Percentiles rank a stretch among this genome's conserved stretches.
These are phyloP conservation scores for Drosophila takahashii DNA, from an alignment of 1,140 invertebrate genomes.

Conservation along the genomic window DNA sequence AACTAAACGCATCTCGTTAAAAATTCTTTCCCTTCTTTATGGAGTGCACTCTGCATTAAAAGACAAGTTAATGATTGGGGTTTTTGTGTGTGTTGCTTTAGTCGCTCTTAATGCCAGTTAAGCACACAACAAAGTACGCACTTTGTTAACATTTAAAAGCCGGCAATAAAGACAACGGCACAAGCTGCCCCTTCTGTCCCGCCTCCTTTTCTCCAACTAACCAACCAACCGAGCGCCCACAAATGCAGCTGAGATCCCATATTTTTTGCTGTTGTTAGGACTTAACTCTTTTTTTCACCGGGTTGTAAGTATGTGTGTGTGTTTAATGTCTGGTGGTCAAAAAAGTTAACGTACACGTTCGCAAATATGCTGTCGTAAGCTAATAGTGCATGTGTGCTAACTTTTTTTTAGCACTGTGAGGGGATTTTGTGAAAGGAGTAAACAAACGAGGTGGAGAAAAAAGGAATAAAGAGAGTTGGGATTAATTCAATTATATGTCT, in stretches of 20 bases:
- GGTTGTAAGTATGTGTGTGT: constrained; percentile 9
- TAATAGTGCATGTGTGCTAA: constrained; percentile 30
- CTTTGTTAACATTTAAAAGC: constrained; percentile 75
- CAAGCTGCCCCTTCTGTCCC: constrained; percentile 23
- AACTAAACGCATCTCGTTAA: constrained; percentile 9
- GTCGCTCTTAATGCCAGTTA: constrained; percentile 57
- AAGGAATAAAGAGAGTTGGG: not conserved
- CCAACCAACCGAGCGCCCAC: constrained; percentile 3
- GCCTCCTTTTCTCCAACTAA: not conserved
- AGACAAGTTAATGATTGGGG: constrained; percentile 48
- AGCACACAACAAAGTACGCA: constrained; percentile 73
- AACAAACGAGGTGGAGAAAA: constrained; percentile 10
- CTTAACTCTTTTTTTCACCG: constrained; percentile 16
- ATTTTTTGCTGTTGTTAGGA: constrained; percentile 27
- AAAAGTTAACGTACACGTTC: constrained; percentile 20
- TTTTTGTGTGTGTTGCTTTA: constrained; percentile 14
- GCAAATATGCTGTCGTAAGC: constrained; percentile 32
- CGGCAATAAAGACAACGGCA: constrained; percentile 58
- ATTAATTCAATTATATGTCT: constrained; percentile 29
- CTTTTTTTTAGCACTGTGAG: constrained; percentile 12
- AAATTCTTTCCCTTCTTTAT: constrained; percentile 12
- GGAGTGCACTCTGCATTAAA: constrained; percentile 43
- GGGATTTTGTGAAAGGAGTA: not conserved
- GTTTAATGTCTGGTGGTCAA: constrained; percentile 32
- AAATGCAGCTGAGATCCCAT: constrained; percentile 45